phyloP scores from a whole-genome alignment of 2,888 invertebrate genomes.

The Cristatella mucedo region DNA sequence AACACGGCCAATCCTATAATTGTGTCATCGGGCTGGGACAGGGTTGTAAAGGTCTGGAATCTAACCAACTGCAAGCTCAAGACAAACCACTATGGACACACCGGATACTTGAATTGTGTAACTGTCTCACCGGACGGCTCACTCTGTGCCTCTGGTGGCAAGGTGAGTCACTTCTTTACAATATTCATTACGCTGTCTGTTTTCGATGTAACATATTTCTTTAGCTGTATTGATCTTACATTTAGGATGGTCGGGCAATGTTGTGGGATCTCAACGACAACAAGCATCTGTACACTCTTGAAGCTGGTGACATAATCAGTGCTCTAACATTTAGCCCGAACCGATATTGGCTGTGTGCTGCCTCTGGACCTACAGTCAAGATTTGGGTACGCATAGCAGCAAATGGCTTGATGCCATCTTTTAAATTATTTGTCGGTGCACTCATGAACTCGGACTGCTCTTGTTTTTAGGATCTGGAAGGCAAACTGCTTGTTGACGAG shows the following conservation, averaged over 20 bases:
- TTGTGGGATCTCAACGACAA: constrained; percentile 98
- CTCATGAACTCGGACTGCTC: constrained; percentile 9
- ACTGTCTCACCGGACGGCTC: constrained; percentile 99
- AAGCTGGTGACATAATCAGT: constrained; percentile 94
- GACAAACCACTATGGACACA: constrained; percentile 93
- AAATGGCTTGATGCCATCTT: no score
- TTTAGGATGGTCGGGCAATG: constrained; percentile 89
- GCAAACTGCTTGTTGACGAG: constrained; percentile 97
- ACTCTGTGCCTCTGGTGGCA: constrained; percentile 96
- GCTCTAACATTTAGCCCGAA: constrained; percentile 97
- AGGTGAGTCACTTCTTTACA: constrained; percentile 41
- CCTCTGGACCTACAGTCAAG: constrained; percentile 91
- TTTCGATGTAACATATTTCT: not conserved
- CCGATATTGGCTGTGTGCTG: constrained; percentile 98
- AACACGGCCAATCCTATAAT: constrained; percentile 96
- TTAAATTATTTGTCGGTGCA: not conserved
- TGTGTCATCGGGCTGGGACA: constrained; percentile 97
- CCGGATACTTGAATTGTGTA: constrained; percentile 91
- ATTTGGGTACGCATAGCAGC: constrained; percentile 80
- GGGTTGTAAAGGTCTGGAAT: constrained; percentile 94
- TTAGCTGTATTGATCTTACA: constrained; percentile 9
- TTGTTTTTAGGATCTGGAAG: constrained; percentile 68
- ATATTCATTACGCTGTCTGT: not conserved
- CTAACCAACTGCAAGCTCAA: constrained; percentile 94
- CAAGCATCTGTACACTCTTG: constrained; percentile 93